Evolutionary conservation across 2,888 invertebrate genomes (phyloP).

Genomic region (Meteorus cinctellus): DNA sequence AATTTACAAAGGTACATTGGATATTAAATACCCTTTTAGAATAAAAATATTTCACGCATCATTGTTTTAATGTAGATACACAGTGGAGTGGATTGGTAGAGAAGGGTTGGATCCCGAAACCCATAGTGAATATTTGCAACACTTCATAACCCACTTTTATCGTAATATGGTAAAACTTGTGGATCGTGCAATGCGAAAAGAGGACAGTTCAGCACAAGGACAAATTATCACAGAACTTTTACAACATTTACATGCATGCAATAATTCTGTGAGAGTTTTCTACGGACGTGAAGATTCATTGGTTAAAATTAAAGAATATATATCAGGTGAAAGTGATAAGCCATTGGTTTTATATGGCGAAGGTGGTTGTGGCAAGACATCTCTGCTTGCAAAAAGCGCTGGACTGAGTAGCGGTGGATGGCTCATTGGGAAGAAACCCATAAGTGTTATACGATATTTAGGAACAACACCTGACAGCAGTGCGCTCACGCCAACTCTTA

Average conservation of each 20-base stretch:
- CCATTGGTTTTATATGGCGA: constrained; percentile 95
- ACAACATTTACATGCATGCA: constrained; percentile 96
- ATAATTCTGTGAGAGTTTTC: constrained; percentile 94
- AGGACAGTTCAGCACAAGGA: constrained; percentile 94
- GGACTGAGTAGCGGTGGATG: constrained; percentile 83
- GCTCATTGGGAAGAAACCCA: constrained; percentile 85
- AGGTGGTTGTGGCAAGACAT: constrained; percentile 98
- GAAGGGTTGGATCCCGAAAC: constrained; percentile 95
- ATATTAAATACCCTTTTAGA: too few relatives aligned
- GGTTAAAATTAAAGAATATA: constrained; percentile 85
- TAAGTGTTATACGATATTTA: constrained; percentile 92
- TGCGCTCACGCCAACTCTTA: constrained; percentile 93
- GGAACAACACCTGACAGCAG: constrained; percentile 98
- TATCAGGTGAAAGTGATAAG: constrained; percentile 88
- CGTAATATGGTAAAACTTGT: constrained; percentile 93
- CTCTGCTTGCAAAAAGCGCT: constrained; percentile 93
- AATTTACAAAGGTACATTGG: constrained; percentile 87
- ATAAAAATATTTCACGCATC: too few relatives aligned
- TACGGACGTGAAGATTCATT: constrained; percentile 93
- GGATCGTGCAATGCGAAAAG: constrained; percentile 95
- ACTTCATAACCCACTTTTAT: constrained; percentile 96
- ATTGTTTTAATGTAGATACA: constrained; percentile 79
- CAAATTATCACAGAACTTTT: constrained; percentile 95
- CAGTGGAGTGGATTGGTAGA: constrained; percentile 97
- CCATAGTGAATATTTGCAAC: constrained; percentile 93